Percentiles rank a stretch among this genome's conserved stretches.
phyloP scores from a whole-genome alignment of 2,113 vertebrate species.

The Axis porcinus region DNA sequence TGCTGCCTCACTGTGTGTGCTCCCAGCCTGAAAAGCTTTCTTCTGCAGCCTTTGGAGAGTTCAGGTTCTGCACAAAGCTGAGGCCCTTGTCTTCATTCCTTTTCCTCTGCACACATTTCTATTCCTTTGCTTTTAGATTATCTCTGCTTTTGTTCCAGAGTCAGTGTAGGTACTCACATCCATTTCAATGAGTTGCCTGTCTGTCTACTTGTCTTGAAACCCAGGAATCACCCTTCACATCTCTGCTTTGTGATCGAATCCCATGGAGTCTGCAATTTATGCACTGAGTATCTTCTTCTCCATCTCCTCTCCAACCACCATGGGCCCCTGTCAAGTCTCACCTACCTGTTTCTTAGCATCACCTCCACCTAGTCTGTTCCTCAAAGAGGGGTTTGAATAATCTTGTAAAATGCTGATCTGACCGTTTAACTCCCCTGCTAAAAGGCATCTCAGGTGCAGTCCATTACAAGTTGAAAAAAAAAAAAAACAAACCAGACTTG shows the following conservation, averaged over 20 bases:
- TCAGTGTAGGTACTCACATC: not conserved
- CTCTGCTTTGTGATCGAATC: accelerated
- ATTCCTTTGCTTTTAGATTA: not conserved
- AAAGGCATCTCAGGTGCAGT: not conserved
- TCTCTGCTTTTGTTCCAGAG: not conserved
- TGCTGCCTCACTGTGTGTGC: accelerated
- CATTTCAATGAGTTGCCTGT: not conserved
- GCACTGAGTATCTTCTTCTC: not conserved
- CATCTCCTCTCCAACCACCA: not conserved
- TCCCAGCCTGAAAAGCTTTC: too few relatives aligned
- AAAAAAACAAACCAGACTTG: not conserved
- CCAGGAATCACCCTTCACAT: not conserved
- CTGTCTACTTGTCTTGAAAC: not conserved
- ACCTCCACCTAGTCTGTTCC: not conserved
- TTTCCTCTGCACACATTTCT: not conserved
- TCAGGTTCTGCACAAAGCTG: not conserved
- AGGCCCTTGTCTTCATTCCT: not conserved
- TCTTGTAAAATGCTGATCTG: not conserved
- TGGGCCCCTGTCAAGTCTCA: not conserved
- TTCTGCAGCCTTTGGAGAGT: not conserved
- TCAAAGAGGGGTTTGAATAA: not conserved
- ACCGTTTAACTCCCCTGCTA: not conserved
- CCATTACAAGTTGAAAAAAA: not conserved
- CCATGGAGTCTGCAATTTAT: not conserved
- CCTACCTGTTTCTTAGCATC: not conserved